These are phyloP conservation scores for Cricetomys ansorgei DNA, from an alignment of 2,113 vertebrate species.

Conservation along the genomic window DNA sequence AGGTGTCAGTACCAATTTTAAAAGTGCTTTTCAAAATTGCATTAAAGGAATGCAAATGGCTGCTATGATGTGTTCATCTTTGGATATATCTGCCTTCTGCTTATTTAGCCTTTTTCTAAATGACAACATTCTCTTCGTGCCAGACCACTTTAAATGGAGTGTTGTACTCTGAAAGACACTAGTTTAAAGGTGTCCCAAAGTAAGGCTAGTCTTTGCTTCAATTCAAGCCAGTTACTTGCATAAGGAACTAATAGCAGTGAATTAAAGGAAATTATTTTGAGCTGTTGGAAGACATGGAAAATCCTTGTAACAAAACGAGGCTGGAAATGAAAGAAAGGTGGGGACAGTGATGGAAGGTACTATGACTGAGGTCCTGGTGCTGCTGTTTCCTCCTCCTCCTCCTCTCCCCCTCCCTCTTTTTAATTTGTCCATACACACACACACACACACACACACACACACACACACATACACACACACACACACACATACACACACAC, in stretches of 20 bases:
- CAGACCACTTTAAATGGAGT: conserved; percentile 16
- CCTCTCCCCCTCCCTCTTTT: too few relatives aligned
- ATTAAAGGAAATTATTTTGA: background rate
- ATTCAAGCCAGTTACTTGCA: background rate
- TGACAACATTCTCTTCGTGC: background rate
- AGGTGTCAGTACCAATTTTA: background rate
- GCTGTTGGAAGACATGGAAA: background rate
- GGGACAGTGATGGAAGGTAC: rapidly evolving
- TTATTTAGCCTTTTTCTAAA: conserved; percentile 2
- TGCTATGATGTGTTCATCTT: background rate
- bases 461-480: too few relatives aligned
- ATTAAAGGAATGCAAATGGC: background rate
- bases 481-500: too few relatives aligned
- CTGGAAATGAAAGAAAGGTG: background rate
- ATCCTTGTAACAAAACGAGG: background rate
- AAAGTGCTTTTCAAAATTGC: background rate
- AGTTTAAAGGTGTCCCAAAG: background rate
- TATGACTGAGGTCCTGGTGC: background rate
- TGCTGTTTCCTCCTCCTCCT: too few relatives aligned
- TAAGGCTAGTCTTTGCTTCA: background rate
- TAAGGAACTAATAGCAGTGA: background rate
- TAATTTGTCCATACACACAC: too few relatives aligned
- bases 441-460: too few relatives aligned
- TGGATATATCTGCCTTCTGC: conserved; percentile 3
- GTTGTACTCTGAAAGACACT: background rate